phyloP scores from a whole-genome alignment of 2,888 invertebrate genomes.

The Labia minor region DNA sequence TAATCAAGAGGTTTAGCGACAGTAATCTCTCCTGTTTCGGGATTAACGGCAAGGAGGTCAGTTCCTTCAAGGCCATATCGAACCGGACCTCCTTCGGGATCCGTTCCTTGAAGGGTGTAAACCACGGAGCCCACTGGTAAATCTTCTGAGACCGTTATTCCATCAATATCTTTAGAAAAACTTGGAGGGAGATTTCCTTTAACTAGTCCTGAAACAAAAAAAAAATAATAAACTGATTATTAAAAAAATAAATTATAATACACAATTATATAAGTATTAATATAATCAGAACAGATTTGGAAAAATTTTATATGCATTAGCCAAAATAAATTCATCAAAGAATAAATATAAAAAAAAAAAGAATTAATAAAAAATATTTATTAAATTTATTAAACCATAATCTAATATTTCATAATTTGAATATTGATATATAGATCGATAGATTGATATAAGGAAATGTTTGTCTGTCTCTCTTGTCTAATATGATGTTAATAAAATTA shows the following conservation, averaged over 20 bases:
- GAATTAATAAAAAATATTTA: too few relatives aligned
- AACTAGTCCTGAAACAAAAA: slow-evolving; percentile 34
- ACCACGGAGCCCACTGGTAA: slow-evolving; percentile 67
- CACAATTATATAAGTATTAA: neutral
- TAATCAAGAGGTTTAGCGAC: slow-evolving; percentile 69
- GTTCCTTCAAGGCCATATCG: slow-evolving; percentile 63
- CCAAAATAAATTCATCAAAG: too few relatives aligned
- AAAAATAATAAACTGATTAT: slow-evolving; percentile 20
- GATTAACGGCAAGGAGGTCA: slow-evolving; percentile 67
- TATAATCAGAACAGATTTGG: neutral
- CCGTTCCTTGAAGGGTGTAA: slow-evolving; percentile 64
- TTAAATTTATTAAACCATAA: too few relatives aligned
- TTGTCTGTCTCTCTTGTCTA: too few relatives aligned
- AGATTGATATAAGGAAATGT: too few relatives aligned
- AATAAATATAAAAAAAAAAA: too few relatives aligned
- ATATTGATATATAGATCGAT: too few relatives aligned
- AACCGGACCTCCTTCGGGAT: slow-evolving; percentile 69
- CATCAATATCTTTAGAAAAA: slow-evolving; percentile 66
- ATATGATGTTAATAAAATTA: too few relatives aligned
- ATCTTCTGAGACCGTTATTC: slow-evolving; percentile 64
- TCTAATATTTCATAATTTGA: too few relatives aligned
- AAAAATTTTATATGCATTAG: neutral
- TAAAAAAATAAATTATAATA: neutral
- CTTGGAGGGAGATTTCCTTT: slow-evolving; percentile 55
- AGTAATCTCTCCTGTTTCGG: slow-evolving; percentile 65